A percentile compares a stretch with the other conserved stretches of the same genome.
Evolutionary conservation across 2,113 vertebrate genomes (phyloP).

Genomic region (Petrocephalus zakoni): DNA sequence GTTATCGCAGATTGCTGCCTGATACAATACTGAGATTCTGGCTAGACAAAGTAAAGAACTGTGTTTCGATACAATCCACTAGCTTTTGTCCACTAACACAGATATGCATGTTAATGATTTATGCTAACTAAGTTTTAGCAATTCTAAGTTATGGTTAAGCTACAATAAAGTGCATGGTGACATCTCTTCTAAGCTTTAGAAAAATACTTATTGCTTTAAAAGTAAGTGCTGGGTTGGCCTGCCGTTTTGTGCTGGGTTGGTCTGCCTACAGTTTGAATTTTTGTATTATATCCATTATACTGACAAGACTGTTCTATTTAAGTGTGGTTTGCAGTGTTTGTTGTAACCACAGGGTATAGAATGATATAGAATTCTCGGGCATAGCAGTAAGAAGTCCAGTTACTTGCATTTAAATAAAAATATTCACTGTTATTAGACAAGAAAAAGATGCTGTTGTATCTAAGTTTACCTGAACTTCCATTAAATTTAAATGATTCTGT

Average conservation of each 20-base stretch:
- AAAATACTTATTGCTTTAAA: neutral
- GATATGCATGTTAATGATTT: neutral
- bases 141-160: neutral
- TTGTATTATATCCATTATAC: neutral
- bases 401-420: neutral
- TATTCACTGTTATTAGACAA: neutral
- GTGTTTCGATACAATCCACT: neutral
- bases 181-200: neutral
- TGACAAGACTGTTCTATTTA: neutral
- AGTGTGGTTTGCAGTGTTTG: neutral
- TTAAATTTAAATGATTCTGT: neutral
- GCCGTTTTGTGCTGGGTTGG: neutral
- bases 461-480: neutral
- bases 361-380: neutral
- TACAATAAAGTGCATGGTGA: neutral
- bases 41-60: neutral
- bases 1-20: neutral
- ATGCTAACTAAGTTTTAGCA: neutral
- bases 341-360: neutral
- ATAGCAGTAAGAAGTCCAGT: neutral
- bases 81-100: neutral
- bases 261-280: neutral
- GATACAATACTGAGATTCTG: neutral
- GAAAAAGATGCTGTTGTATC: neutral
- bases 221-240: neutral